Conservation (phyloP, 1,140 invertebrate species). For the Drosophila punjabiensis region DNA sequence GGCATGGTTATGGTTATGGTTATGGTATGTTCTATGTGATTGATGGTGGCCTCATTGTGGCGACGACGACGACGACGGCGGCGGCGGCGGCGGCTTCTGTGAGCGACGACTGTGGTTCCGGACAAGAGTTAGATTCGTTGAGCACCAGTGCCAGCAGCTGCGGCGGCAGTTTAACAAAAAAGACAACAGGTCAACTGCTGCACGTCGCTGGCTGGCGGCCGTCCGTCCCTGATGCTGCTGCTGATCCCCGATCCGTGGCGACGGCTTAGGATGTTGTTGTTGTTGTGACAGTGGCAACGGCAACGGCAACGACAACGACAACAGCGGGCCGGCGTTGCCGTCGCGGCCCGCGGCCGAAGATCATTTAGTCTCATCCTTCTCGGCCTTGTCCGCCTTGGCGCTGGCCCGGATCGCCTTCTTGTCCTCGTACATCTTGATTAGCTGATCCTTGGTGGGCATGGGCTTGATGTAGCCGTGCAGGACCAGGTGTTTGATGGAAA, state of each 20-base stretch:
- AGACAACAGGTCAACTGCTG: conserved; percentile 63
- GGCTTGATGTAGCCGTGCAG: conserved; percentile 89
- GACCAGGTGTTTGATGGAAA: conserved; percentile 89
- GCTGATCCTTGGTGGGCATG: conserved; percentile 86
- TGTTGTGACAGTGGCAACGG: conserved; percentile 23
- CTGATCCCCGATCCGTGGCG: conserved; percentile 8
- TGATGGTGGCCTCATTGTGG: conserved; percentile 13
- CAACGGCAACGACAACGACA: conserved; percentile 24
- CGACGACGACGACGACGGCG: neutral
- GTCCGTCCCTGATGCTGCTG: conserved; percentile 28
- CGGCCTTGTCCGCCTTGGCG: conserved; percentile 59
- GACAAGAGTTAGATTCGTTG: conserved; percentile 47
- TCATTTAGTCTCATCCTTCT: conserved; percentile 72
- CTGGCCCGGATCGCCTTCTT: conserved; percentile 84
- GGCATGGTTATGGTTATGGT: neutral
- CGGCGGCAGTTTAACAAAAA: conserved; percentile 62
- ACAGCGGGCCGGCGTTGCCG: conserved; percentile 6
- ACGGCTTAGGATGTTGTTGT: conserved; percentile 8
- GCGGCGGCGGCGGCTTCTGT: conserved; percentile 4
- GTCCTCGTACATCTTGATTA: conserved; percentile 87
- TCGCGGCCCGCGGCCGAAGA: conserved; percentile 19
- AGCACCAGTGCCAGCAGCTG: conserved; percentile 32
- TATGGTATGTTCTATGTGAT: conserved; percentile 7
- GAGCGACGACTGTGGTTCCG: conserved; percentile 37
- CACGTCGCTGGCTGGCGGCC: conserved; percentile 35